These are phyloP conservation scores for Galleria mellonella DNA, from an alignment of 1,140 invertebrate genomes.

Conservation along the genomic window DNA sequence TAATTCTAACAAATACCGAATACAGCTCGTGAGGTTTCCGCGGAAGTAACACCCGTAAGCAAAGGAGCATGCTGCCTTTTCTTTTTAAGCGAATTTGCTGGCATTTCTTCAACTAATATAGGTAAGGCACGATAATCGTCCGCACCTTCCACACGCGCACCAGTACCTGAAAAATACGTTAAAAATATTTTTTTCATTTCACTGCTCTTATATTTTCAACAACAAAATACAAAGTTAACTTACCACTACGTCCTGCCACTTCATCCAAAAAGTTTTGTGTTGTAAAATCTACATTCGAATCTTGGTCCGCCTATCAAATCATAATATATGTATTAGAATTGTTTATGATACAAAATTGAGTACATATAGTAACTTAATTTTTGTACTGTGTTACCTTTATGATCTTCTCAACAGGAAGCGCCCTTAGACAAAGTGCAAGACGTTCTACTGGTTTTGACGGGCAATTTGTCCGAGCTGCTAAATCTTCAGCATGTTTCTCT, in stretches of 20 bases:
- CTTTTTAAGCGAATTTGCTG: conserved; percentile 75
- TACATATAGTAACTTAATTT: too few relatives aligned
- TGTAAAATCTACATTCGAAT: too few relatives aligned
- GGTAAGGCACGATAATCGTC: conserved; percentile 78
- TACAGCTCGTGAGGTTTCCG: conserved; percentile 79
- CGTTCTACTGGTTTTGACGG: conserved; percentile 66
- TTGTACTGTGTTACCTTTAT: conserved; percentile 24
- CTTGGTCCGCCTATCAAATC: conserved; percentile 31
- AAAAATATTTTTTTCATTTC: too few relatives aligned
- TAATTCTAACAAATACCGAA: conserved; percentile 53
- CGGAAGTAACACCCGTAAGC: conserved; percentile 81
- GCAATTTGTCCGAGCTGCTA: conserved; percentile 76
- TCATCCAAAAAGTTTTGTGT: conserved; percentile 47
- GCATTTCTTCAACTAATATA: conserved; percentile 74
- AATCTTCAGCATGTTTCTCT: conserved; percentile 54
- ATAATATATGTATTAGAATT: too few relatives aligned
- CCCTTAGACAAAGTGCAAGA: conserved; percentile 76
- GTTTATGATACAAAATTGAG: too few relatives aligned
- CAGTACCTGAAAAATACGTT: conserved; percentile 31
- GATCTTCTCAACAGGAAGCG: conserved; percentile 48
- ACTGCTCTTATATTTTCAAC: too few relatives aligned
- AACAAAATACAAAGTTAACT: background rate
- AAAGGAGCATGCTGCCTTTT: conserved; percentile 76
- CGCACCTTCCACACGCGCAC: conserved; percentile 77
- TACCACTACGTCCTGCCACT: conserved; percentile 45